phyloP scores from a whole-genome alignment of 2,113 vertebrate species.

The Channa maculata region DNA sequence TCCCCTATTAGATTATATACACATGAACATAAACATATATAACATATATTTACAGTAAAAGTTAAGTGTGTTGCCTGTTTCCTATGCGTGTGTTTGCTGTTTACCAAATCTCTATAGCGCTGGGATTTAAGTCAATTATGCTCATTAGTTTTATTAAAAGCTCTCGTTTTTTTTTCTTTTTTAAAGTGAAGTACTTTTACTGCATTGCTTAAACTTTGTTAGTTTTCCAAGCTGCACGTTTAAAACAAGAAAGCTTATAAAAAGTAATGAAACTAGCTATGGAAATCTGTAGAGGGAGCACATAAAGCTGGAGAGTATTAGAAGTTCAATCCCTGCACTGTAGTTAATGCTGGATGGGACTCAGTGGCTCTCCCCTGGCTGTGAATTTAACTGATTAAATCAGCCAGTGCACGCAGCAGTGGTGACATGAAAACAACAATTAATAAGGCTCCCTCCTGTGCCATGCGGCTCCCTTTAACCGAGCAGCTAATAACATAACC shows the following conservation, averaged over 20 bases:
- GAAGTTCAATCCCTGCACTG: conserved; percentile 75
- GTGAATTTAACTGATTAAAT: conserved; percentile 92
- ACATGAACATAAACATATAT: too few relatives aligned
- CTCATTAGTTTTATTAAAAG: conserved; percentile 75
- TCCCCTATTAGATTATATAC: too few relatives aligned
- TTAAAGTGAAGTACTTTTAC: conserved; percentile 60
- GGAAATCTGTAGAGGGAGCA: conserved; percentile 74
- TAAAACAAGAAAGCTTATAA: conserved; percentile 74
- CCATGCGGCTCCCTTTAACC: conserved; percentile 85
- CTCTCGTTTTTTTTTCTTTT: conserved; percentile 21
- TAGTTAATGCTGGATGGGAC: conserved; percentile 82
- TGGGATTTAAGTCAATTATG: conserved; percentile 41
- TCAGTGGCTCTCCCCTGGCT: conserved; percentile 79
- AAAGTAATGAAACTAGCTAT: conserved; percentile 74
- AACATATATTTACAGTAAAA: neutral
- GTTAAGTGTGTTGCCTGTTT: conserved; percentile 42
- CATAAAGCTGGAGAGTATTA: conserved; percentile 76
- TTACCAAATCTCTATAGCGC: conserved; percentile 23
- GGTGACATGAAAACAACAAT: conserved; percentile 90
- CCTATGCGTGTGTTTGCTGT: conserved; percentile 50
- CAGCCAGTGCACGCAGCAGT: conserved; percentile 83
- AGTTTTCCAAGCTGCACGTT: conserved; percentile 68
- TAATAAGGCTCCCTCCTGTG: conserved; percentile 86
- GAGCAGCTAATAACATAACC: conserved; percentile 89
- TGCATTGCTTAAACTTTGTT: conserved; percentile 74